Evolutionary conservation across 2,797 vertebrate species (phyloP), one percentile per base, ranked within the genome.

Genomic region (Eulemur albifrons): DNA sequence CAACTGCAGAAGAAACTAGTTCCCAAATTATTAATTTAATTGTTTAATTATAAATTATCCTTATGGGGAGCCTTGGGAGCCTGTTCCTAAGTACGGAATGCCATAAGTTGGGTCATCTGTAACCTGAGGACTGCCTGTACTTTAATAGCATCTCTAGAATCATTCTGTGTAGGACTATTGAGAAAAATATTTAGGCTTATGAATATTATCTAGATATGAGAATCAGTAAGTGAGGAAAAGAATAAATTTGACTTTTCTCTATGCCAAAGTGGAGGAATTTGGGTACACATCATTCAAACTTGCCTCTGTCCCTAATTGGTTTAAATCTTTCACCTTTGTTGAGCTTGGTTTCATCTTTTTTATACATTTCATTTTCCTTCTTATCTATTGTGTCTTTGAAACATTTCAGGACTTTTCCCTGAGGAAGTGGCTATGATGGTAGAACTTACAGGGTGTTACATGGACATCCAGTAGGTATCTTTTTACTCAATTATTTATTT

Each of bases 281-380:
- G 2, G 23, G 2, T 61, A 18, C 2, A 30, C 0, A 8, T 75
- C 59, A 43, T 85, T 77, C 13, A 18, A 5, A 79, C 1, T 72
- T 61, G 59, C 40, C 9, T 13, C 2, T 18, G 0, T 45, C 4
- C 61, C 27, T 45, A 70, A 10, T 11, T n/a, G 1, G 0, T 20
- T 90, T 73, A 87, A 77, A 48, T 23, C 4, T 45, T 84, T 57
- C 21, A 1, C 25, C 15, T 12, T 63, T 50, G 4, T 90, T 95
- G 32, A 65, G 12, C 5, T 40, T 69, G 40, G 9, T 17, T 50
- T n/a, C 32, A n/a, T 91, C 59, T 83, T 70, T 87, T 65, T 3
- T 5, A 12, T 2, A 13, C 12, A 4, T 79, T 83, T 82, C 40
- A 20, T 63, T 82, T 94, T 38, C 32, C 25, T 79, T 61, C 15